Evolutionary conservation across 1,140 invertebrate species (phyloP), one percentile per base, ranked within the genome.

Genomic region (Scaptomyza hsui): DNA sequence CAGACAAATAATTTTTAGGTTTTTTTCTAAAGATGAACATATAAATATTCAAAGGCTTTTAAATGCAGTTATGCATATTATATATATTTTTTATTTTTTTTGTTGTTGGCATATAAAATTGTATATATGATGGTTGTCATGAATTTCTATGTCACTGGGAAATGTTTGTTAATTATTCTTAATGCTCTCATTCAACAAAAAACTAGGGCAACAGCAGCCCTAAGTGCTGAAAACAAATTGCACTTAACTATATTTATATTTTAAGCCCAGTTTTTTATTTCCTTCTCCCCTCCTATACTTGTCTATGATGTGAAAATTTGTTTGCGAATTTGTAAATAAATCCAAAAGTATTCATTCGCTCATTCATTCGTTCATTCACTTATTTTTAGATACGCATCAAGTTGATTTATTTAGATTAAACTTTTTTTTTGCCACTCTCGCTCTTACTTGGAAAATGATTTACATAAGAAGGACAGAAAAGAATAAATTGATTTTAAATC

Each of bases 401-500:
- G 71, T 88, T 89, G 86, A 89, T 89, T 89, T 89, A 89, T 89
- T 89, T 89, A 77, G 81, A 64, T 82, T 85, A 78, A 86, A 89
- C 82, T 79, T 86, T 82, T 86, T 29, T 29, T 6, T 29, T 29
- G 52, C 51, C 59, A 55, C 65, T 42, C 47, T 49, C 73, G 51
- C 78, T 68, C 37, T 56, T 62, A 45, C 64, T 76, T 63, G 59
- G 44, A 62, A 79, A 89, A 86, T 89, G 81, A 89, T 89, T 89
- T 89, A 86, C 86, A 89, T 89, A 89, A 81, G 86, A 73, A 89
- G 89, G 89, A 89, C 86, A 89, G 86, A 88, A 89, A 86, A 85
- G 83, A 89, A 89, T 89, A 89, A 89, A 89, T 89, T 89, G 86
- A 89, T 89, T 89, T 89, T 89, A 90, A 89, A 89, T 89, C 81